These are phyloP conservation scores for Papilio gigon DNA, from an alignment of 2,888 invertebrate species.

Conservation along the genomic window DNA sequence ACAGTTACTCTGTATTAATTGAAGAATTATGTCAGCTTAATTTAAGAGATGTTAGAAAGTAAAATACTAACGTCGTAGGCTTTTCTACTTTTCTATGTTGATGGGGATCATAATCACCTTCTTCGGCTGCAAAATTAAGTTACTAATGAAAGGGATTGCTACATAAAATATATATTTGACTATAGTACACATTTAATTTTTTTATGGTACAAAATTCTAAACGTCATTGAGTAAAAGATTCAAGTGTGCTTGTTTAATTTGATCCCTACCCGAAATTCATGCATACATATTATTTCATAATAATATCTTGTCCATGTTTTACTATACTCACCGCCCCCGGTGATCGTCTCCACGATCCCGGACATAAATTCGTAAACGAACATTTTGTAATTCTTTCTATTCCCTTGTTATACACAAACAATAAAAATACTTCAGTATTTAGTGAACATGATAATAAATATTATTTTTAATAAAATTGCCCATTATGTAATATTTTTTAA, in stretches of 20 bases:
- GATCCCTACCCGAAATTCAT: no score
- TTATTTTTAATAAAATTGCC: not conserved
- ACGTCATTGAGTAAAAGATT: not conserved
- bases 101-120: slow-evolving; percentile 34
- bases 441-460: not conserved
- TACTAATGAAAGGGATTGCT: not conserved
- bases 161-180: not conserved
- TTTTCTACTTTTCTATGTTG: slow-evolving; percentile 38
- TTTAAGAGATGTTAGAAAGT: not conserved
- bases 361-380: slow-evolving; percentile 40
- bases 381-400: slow-evolving; percentile 14
- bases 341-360: slow-evolving; percentile 38
- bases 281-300: no score
- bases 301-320: no score
- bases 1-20: no score
- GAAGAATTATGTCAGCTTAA: no score
- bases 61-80: slow-evolving; percentile 36
- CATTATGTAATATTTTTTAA: not conserved
- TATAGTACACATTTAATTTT: not conserved
- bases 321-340: slow-evolving; percentile 23
- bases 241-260: not conserved
- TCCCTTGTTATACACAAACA: not conserved
- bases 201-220: no score
- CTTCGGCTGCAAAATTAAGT: slow-evolving; percentile 26
- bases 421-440: not conserved